A percentile compares a stretch with the other conserved stretches of the same genome.
Conservation (phyloP, 2,797 vertebrate species). For the Tolypeutes matacus region DNA sequence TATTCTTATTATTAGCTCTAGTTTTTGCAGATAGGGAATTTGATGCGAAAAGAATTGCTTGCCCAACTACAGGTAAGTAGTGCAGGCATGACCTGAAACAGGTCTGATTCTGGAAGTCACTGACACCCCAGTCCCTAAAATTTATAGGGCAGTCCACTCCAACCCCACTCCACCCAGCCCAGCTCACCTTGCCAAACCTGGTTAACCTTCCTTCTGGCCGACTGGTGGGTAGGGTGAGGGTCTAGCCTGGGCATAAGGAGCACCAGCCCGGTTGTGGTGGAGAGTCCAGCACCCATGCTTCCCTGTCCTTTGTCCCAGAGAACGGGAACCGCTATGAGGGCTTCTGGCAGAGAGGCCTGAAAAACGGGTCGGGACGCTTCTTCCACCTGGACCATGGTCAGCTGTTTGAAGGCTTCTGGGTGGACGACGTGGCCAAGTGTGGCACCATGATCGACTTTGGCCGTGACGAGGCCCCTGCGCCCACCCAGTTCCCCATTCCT, state of each 20-base stretch:
- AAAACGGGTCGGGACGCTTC: slow-evolving; percentile 92
- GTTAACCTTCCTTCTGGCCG: not conserved
- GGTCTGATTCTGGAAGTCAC: not conserved
- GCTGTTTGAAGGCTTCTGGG: slow-evolving; percentile 94
- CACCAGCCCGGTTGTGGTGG: not conserved
- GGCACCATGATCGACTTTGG: slow-evolving; percentile 92
- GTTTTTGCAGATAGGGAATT: not conserved
- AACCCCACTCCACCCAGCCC: not conserved
- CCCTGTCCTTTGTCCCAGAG: slow-evolving; percentile 85
- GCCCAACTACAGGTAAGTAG: not conserved
- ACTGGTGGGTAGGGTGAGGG: not conserved
- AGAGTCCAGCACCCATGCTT: not conserved
- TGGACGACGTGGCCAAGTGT: slow-evolving; percentile 91
- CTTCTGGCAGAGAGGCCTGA: slow-evolving; percentile 92
- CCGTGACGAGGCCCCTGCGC: slow-evolving; percentile 87
- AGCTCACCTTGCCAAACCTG: not conserved
- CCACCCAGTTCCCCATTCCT: slow-evolving; percentile 92
- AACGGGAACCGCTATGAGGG: slow-evolving; percentile 94
- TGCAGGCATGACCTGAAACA: not conserved
- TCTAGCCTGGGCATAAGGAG: not conserved
- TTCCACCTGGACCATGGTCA: slow-evolving; percentile 92
- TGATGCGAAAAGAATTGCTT: not conserved
- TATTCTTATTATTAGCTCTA: not conserved
- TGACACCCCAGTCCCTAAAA: not conserved
- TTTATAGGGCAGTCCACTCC: not conserved